Base-by-base conservation (phyloP, 2,113 vertebrate genomes). In the Chelonoidis abingdonii region DNA sequence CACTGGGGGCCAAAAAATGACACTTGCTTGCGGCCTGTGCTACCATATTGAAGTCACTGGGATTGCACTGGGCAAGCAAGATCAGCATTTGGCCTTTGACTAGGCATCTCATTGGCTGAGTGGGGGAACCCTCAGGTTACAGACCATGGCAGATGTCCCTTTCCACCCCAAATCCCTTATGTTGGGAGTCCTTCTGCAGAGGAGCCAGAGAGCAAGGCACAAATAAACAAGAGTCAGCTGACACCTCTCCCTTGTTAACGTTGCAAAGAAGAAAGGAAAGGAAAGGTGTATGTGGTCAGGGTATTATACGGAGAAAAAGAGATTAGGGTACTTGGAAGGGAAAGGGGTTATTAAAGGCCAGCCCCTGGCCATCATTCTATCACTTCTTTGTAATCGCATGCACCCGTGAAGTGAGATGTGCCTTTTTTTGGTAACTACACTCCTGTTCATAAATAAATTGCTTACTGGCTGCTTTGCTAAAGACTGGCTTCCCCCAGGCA, bases 391-490 rank as follows among this genome's bases (percentile, higher is more conserved):
- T 69, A 41, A 11, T 83, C 14, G 72, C 65, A 56, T 6, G 47
- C 10, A 16, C 44, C 38, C 12, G 3, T 27, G 47, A 83, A 47
- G 75, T 62, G 62, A 83, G 47, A 59, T 2, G 2, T 53, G 57
- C 41, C 31, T 54, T 22, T 22, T 17, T 50, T 88, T 85, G 89
- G 86, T 21, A 88, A 59, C 88, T 89, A 54, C 29, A 44, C 19
- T 69, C 92, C 81, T 94, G 8, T 90, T 93, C 80, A 72, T 87
- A 93, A 94, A 94, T 92, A 94, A 78, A 59, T 57, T 49, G 79
- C 80, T 90, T 76, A n/a, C 27, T 57, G 53, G 53, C 85, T 89
- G 78, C 94, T 84, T 38, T 24, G 35, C 93, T 92, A 94, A 94
- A 93, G 25, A 80, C 87, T 88, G 82, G 75, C 56, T 62, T 81